phyloP scores from a whole-genome alignment of 2,888 invertebrate species.

The Polymixis flavicincta region DNA sequence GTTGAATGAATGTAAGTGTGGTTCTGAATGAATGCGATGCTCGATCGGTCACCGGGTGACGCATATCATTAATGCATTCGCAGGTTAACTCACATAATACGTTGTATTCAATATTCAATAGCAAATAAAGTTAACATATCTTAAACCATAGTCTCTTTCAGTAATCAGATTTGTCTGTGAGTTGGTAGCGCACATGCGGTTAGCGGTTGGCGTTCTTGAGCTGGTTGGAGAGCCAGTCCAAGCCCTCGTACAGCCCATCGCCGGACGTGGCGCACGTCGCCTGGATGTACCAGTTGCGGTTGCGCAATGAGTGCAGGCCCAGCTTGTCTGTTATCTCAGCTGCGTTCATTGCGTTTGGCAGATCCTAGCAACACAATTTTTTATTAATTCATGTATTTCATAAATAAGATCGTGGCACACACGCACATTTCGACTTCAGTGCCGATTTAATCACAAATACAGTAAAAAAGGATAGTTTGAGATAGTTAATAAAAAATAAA shows the following conservation, averaged over 20 bases:
- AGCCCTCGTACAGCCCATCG: constrained; percentile 99
- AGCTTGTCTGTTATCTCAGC: constrained; percentile 99
- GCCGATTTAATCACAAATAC: background rate
- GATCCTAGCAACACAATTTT: constrained; percentile 92
- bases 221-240: constrained; percentile 99
- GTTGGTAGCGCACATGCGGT: constrained; percentile 85
- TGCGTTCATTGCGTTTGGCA: constrained; percentile 99
- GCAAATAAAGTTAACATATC: constrained; percentile 91
- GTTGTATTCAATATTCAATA: constrained; percentile 89
- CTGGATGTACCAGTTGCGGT: constrained; percentile 99
- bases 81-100: constrained; percentile 89
- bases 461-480: background rate
- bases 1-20: constrained; percentile 65
- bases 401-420: background rate
- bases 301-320: constrained; percentile 98
- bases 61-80: constrained; percentile 84
- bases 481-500: no score
- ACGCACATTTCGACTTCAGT: background rate
- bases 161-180: constrained; percentile 86
- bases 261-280: constrained; percentile 99
- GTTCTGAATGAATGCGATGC: constrained; percentile 73
- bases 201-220: constrained; percentile 99
- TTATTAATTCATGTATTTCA: constrained; percentile 39
- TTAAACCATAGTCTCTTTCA: constrained; percentile 91
- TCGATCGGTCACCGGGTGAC: constrained; percentile 85